A percentile compares a stretch with the other conserved stretches of the same genome.
phyloP scores from a whole-genome alignment of 2,113 vertebrate species.

The Nymphicus hollandicus region DNA sequence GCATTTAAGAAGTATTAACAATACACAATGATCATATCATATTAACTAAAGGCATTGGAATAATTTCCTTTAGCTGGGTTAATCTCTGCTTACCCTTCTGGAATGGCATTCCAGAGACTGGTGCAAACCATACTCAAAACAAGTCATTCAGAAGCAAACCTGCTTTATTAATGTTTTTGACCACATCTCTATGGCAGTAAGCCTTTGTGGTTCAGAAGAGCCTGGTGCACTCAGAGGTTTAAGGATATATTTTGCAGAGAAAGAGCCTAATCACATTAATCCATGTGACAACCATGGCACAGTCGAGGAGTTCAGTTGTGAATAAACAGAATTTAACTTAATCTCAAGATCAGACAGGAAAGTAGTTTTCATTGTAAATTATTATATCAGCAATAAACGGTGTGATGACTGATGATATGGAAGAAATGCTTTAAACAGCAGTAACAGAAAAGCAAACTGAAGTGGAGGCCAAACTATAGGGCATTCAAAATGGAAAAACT shows the following conservation, averaged over 20 bases:
- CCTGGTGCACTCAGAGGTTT: background rate
- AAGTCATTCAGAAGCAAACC: background rate
- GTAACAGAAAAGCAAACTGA: background rate
- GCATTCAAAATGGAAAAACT: background rate
- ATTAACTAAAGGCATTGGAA: background rate
- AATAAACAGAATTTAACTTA: background rate
- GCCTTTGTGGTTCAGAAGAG: background rate
- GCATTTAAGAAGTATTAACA: background rate
- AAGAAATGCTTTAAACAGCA: background rate
- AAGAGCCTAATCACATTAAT: background rate
- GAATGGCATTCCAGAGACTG: background rate
- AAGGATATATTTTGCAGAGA: background rate
- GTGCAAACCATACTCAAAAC: background rate
- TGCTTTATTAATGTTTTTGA: background rate
- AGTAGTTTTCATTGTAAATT: background rate
- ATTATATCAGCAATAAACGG: background rate
- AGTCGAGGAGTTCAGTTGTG: background rate
- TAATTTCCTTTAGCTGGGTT: background rate
- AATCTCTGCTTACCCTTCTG: background rate
- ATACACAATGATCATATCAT: background rate
- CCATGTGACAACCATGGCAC: rapidly evolving
- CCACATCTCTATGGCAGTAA: background rate
- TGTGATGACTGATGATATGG: background rate
- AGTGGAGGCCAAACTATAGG: background rate
- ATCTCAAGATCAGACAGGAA: background rate